These are phyloP conservation scores for Thalassarche chlororhynchos DNA, from an alignment of 2,113 vertebrate genomes.

Conservation along the genomic window DNA sequence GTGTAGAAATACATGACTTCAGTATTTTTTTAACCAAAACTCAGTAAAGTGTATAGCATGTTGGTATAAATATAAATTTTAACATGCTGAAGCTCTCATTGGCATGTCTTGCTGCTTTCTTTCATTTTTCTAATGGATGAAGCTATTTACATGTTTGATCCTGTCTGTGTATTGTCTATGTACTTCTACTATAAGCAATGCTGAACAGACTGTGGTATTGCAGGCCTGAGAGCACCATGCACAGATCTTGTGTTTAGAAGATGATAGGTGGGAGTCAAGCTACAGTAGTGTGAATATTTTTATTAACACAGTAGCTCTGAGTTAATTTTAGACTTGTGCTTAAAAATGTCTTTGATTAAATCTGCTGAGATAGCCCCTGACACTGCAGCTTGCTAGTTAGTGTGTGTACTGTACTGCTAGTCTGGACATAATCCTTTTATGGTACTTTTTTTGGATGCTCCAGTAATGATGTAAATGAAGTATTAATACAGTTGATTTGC, in stretches of 20 bases:
- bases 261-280: not conserved
- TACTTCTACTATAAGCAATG: not conserved
- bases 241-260: not conserved
- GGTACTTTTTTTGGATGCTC: not conserved
- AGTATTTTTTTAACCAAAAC: not conserved
- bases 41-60: not conserved
- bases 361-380: not conserved
- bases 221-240: not conserved
- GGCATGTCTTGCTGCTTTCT: not conserved
- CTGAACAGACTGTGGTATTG: not conserved
- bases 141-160: not conserved
- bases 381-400: not conserved
- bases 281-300: not conserved
- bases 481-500: not conserved
- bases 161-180: not conserved
- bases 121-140: not conserved
- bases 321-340: not conserved
- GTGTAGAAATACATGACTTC: not conserved
- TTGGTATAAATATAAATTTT: not conserved
- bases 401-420: not conserved
- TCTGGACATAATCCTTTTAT: not conserved
- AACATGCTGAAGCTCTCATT: not conserved
- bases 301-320: not conserved
- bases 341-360: not conserved
- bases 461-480: not conserved